These are phyloP conservation scores for Origma solitaria DNA, from an alignment of 2,113 vertebrate genomes.

Conservation along the genomic window DNA sequence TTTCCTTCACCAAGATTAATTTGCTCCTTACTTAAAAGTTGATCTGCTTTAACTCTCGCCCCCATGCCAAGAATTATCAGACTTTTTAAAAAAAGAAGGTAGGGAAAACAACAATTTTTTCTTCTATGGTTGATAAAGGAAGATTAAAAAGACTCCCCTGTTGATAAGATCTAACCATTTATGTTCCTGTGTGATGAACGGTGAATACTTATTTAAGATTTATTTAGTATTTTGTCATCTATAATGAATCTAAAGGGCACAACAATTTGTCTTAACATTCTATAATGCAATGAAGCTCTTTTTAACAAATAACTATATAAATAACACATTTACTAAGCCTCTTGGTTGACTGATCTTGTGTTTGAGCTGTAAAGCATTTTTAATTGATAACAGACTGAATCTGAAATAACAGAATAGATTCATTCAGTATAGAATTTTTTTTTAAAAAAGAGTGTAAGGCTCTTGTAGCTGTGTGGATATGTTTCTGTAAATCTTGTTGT, in stretches of 20 bases:
- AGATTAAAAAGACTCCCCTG: conserved; percentile 27
- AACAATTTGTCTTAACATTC: conserved; percentile 63
- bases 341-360: conserved; percentile 26
- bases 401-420: conserved; percentile 3
- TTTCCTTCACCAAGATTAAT: neutral
- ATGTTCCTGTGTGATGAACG: conserved; percentile 39
- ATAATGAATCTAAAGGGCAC: conserved; percentile 61
- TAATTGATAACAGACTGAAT: conserved; percentile 39
- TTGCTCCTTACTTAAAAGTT: neutral
- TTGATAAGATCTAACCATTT: conserved; percentile 46
- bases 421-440: neutral
- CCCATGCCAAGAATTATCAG: neutral
- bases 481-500: neutral
- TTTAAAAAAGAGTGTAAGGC: neutral
- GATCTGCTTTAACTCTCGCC: neutral
- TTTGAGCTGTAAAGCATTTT: conserved; percentile 42
- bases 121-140: conserved; percentile 6
- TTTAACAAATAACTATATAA: conserved; percentile 60
- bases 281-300: conserved; percentile 26
- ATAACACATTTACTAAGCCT: conserved; percentile 32
- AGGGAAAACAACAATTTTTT: neutral
- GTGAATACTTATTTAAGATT: conserved; percentile 58
- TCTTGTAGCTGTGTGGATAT: neutral
- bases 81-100: neutral
- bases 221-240: conserved; percentile 56